Conservation (phyloP, 2,888 invertebrate species). For the Drosophila anomalata region DNA sequence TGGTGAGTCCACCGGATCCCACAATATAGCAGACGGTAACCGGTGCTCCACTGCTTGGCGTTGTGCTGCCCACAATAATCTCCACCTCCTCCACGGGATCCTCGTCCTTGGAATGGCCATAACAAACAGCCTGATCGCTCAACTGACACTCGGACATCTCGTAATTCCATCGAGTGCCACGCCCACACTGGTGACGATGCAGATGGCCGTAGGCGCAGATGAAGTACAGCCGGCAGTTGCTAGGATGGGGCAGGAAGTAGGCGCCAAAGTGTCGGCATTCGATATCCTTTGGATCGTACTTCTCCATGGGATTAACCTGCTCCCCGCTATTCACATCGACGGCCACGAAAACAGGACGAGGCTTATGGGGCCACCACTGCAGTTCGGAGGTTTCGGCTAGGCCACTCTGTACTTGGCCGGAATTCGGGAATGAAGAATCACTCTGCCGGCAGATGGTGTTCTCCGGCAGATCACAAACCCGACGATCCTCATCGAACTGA, state of each 20-base stretch:
- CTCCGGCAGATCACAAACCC: conserved; percentile 74
- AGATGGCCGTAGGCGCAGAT: conserved; percentile 81
- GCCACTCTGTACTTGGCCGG: neutral
- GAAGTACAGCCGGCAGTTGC: conserved; percentile 75
- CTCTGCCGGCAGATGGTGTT: conserved; percentile 57
- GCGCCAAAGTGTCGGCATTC: conserved; percentile 80
- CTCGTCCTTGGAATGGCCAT: conserved; percentile 16
- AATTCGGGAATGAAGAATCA: neutral
- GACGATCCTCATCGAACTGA: conserved; percentile 66
- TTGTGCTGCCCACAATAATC: conserved; percentile 1
- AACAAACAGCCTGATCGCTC: conserved; percentile 65
- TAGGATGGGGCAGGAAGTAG: conserved; percentile 82
- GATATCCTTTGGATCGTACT: conserved; percentile 73
- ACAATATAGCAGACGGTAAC: conserved; percentile 62
- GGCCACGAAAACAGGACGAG: conserved; percentile 66
- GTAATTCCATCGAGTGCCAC: conserved; percentile 77
- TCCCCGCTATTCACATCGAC: conserved; percentile 67
- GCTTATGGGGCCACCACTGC: conserved; percentile 46
- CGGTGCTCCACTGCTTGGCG: conserved; percentile 37
- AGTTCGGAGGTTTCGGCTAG: conserved; percentile 12
- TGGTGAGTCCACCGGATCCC: conserved; percentile 34
- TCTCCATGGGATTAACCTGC: conserved; percentile 67
- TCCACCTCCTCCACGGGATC: conserved; percentile 1
- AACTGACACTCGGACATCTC: conserved; percentile 71
- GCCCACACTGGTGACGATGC: conserved; percentile 79